These are phyloP conservation scores for Drosophila gaucha DNA, from an alignment of 2,888 invertebrate species.

Conservation along the genomic window DNA sequence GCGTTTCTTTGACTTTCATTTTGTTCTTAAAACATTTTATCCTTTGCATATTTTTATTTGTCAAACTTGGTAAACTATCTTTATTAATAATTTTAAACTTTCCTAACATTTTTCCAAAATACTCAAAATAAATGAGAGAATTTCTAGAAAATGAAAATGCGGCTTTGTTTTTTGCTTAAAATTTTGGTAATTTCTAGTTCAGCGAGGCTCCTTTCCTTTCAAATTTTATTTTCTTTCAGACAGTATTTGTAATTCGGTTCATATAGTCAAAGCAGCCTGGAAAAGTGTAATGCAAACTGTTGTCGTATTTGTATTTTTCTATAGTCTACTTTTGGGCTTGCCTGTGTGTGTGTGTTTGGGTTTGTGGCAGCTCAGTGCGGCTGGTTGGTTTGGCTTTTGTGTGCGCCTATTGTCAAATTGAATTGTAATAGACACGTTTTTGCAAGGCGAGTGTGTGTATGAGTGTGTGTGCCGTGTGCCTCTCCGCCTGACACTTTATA, in stretches of 20 bases:
- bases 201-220: too few relatives aligned
- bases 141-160: too few relatives aligned
- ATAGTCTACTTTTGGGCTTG: conserved; percentile 59
- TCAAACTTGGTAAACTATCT: too few relatives aligned
- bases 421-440: conserved; percentile 81
- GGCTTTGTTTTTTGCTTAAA: too few relatives aligned
- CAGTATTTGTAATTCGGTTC: not conserved
- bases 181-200: too few relatives aligned
- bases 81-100: too few relatives aligned
- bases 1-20: too few relatives aligned
- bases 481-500: conserved; percentile 70
- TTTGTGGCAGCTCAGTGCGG: conserved; percentile 62
- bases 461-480: conserved; percentile 23
- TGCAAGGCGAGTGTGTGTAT: conserved; percentile 38
- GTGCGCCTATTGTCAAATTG: conserved; percentile 80
- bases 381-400: conserved; percentile 74
- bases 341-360: conserved; percentile 24
- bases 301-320: conserved; percentile 33
- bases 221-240: not conserved
- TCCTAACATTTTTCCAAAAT: too few relatives aligned
- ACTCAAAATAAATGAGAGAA: too few relatives aligned
- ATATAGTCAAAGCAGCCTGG: not conserved
- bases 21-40: too few relatives aligned
- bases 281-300: conserved; percentile 27
- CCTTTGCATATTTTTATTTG: too few relatives aligned